Conservation (phyloP, 2,797 vertebrate genomes). For the Pachyuromys duprasi region DNA sequence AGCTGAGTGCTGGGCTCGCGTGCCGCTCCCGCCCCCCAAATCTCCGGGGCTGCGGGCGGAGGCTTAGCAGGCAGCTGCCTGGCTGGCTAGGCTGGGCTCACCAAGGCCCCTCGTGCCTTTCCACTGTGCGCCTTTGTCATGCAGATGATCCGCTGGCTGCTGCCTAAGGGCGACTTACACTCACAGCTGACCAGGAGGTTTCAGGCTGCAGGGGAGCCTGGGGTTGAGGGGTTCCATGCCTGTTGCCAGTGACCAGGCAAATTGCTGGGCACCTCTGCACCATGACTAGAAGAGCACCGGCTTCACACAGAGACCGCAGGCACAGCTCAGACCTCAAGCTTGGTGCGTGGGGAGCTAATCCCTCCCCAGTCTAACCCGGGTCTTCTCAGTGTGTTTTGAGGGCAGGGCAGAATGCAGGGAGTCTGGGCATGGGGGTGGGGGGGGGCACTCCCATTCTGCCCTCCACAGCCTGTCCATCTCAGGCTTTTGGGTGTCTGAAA, state of each 20-base stretch:
- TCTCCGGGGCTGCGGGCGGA: conserved; percentile 44
- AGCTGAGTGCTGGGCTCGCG: conserved; percentile 97
- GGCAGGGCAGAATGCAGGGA: too few relatives aligned
- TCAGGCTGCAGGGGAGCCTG: background rate
- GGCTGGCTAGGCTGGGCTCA: background rate
- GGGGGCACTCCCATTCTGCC: background rate
- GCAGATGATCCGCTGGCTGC: conserved; percentile 95
- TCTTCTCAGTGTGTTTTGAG: background rate
- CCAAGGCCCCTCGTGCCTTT: background rate
- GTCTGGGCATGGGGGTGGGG: background rate
- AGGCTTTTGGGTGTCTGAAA: background rate
- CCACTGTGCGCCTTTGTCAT: conserved; percentile 88
- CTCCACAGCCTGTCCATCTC: background rate
- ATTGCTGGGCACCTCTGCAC: background rate
- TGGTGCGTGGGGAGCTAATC: background rate
- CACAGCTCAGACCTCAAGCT: background rate
- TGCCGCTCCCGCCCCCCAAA: conserved; percentile 86
- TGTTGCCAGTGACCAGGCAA: background rate
- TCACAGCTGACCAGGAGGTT: conserved; percentile 60
- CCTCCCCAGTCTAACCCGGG: background rate
- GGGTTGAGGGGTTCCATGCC: background rate
- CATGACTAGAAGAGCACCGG: background rate
- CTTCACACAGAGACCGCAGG: background rate
- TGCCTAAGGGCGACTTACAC: conserved; percentile 65
- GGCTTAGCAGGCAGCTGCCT: conserved; percentile 81